Conservation (phyloP, 2,113 vertebrate species). For the Nannospalax galili region DNA sequence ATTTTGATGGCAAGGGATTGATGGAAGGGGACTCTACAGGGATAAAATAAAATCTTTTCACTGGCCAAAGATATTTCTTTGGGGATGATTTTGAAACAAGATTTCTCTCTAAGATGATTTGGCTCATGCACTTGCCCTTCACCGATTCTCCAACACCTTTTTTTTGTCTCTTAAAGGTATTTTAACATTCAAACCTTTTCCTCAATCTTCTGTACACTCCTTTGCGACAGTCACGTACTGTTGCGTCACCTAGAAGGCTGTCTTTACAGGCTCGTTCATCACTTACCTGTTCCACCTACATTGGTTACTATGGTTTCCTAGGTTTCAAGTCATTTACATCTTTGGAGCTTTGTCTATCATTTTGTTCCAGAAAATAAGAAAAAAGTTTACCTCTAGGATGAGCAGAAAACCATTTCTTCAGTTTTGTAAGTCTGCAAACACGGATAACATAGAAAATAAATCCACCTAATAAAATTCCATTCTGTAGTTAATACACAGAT, state of each 20-base stretch:
- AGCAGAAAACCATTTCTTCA: constrained; percentile 16
- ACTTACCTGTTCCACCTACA: not conserved
- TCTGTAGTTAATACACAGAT: not conserved
- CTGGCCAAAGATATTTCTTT: constrained; percentile 14
- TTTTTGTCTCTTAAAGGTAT: not conserved
- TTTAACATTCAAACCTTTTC: not conserved
- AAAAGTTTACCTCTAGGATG: not conserved
- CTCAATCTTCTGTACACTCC: not conserved
- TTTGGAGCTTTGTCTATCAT: constrained; percentile 21
- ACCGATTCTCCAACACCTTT: constrained; percentile 6
- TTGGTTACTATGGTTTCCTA: constrained; percentile 6
- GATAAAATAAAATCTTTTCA: not conserved
- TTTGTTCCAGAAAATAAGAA: constrained; percentile 28
- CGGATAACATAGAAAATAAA: constrained; percentile 15
- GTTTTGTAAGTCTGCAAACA: constrained; percentile 43
- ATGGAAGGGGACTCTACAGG: not conserved
- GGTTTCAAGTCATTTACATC: constrained; percentile 63
- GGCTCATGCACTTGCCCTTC: not conserved
- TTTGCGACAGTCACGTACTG: not conserved
- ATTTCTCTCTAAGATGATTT: constrained; percentile 7
- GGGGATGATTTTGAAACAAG: not conserved
- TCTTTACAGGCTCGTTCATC: constrained; percentile 1
- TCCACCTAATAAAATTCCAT: not conserved
- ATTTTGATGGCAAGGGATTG: not conserved
- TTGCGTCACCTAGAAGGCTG: not conserved